Percentiles rank a stretch among this genome's conserved stretches.
Evolutionary conservation across 1,140 invertebrate genomes (phyloP).

Genomic region (Lysiphlebus fabarum): DNA sequence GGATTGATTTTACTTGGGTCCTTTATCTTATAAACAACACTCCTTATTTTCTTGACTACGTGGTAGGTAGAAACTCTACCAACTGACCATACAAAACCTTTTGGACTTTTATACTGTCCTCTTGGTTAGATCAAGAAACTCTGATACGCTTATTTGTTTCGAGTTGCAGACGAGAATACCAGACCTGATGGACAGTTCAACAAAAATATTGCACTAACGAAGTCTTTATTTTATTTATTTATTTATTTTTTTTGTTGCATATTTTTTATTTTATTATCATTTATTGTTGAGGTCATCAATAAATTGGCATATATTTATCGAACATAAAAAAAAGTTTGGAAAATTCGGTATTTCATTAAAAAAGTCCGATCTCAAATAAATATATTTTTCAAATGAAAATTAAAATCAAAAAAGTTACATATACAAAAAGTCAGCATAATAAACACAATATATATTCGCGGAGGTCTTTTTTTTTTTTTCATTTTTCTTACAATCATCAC

Average conservation of each 20-base stretch:
- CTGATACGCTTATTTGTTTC: constrained; percentile 22
- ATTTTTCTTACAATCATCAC: too few relatives aligned
- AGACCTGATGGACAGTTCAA: constrained; percentile 23
- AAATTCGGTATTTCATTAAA: too few relatives aligned
- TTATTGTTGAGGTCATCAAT: too few relatives aligned
- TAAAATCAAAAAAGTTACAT: too few relatives aligned
- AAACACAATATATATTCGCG: too few relatives aligned
- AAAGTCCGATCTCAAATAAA: too few relatives aligned
- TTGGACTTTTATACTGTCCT: not conserved
- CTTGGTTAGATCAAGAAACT: constrained; percentile 9
- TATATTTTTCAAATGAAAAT: too few relatives aligned
- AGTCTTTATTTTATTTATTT: constrained; percentile 12
- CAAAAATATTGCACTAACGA: constrained; percentile 24
- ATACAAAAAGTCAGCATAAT: too few relatives aligned
- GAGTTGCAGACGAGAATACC: not conserved
- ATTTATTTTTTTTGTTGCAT: constrained; percentile 9
- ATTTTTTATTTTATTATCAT: not conserved
- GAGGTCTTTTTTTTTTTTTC: too few relatives aligned
- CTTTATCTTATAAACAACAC: too few relatives aligned
- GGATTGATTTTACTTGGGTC: constrained; percentile 27
- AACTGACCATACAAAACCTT: constrained; percentile 8
- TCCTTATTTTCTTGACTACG: not conserved
- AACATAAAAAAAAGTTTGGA: too few relatives aligned
- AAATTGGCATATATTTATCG: too few relatives aligned
- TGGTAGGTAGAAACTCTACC: constrained; percentile 8